Conservation (phyloP, 2,888 invertebrate species). For the Drosophila multiciliata region DNA sequence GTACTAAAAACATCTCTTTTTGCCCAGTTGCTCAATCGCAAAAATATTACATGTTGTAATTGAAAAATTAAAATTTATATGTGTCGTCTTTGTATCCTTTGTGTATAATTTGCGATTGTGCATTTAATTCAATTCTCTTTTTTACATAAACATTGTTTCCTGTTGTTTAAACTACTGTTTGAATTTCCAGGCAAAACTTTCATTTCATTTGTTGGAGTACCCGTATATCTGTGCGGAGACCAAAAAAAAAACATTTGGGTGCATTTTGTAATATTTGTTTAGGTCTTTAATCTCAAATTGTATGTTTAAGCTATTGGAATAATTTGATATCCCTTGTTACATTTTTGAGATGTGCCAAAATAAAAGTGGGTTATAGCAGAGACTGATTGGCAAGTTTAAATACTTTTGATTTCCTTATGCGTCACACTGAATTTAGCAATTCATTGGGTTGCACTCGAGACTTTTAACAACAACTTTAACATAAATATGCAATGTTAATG, state of each 20-base stretch:
- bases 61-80: conserved; percentile 21
- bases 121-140: conserved; percentile 19
- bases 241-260: not conserved
- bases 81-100: not conserved
- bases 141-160: conserved; percentile 28
- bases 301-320: not conserved
- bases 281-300: not conserved
- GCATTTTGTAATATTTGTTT: not conserved
- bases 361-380: not conserved
- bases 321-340: not conserved
- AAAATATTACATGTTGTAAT: conserved; percentile 47
- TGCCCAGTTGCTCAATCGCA: conserved; percentile 18
- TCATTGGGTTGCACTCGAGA: not conserved
- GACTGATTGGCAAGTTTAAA: not conserved
- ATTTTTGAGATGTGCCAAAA: not conserved
- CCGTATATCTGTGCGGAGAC: not conserved
- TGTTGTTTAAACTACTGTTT: conserved; percentile 13
- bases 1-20: conserved; percentile 13
- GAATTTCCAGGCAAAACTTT: conserved; percentile 36
- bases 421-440: not conserved
- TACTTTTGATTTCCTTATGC: not conserved
- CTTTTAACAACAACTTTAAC: not conserved
- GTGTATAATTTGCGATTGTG: conserved; percentile 8
- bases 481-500: not conserved
- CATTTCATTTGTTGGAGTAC: conserved; percentile 29